These are phyloP conservation scores for Paedocypris micromegethes DNA, from an alignment of 2,797 vertebrate genomes.

Conservation along the genomic window DNA sequence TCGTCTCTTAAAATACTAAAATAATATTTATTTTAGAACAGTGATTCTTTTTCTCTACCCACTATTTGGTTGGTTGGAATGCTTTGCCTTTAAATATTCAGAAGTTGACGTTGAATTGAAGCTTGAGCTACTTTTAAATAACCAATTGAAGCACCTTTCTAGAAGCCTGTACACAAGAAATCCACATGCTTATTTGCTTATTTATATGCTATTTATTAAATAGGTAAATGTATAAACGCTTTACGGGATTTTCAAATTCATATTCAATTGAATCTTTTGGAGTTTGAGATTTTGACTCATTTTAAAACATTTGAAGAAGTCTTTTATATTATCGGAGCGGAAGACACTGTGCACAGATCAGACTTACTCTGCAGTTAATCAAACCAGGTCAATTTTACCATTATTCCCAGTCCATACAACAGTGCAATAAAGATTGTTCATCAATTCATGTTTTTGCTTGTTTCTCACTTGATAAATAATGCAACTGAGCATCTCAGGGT, in stretches of 20 bases:
- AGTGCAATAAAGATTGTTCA: conserved; percentile 7
- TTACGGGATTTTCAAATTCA: background rate
- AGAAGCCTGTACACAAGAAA: conserved; percentile 18
- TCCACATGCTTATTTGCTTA: conserved; percentile 19
- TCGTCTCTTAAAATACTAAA: conserved; percentile 1
- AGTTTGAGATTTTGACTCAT: background rate
- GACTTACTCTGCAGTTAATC: background rate
- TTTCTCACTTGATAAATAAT: background rate
- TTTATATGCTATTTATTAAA: conserved; percentile 17
- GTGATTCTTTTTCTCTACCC: conserved; percentile 33
- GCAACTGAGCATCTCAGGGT: conserved; percentile 2
- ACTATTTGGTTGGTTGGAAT: conserved; percentile 21
- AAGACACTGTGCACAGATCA: background rate
- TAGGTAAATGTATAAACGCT: conserved; percentile 15
- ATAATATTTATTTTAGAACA: conserved; percentile 35
- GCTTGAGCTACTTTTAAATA: conserved; percentile 10
- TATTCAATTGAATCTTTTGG: background rate
- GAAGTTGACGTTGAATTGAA: conserved; percentile 14
- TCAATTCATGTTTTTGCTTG: no score
- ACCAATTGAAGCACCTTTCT: conserved; percentile 7
- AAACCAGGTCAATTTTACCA: background rate
- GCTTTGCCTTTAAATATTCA: conserved; percentile 15
- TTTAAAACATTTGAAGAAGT: background rate
- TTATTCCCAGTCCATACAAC: background rate
- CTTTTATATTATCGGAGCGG: background rate